Evolutionary conservation across 2,888 invertebrate genomes (phyloP).

Genomic region (Aradus depressus): DNA sequence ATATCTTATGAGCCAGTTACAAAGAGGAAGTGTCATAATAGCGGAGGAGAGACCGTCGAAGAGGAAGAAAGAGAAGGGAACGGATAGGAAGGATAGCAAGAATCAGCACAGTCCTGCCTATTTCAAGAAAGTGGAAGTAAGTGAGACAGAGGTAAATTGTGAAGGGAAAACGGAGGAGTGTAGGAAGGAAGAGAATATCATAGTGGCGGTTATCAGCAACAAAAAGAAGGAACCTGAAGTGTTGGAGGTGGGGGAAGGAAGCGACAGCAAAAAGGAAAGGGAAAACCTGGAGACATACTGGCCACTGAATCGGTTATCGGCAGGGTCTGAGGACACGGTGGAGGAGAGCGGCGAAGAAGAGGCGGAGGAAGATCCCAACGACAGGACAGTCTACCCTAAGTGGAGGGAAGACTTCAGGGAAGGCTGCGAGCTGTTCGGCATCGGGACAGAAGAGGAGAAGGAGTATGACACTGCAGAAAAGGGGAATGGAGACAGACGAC

Average conservation of each 20-base stretch:
- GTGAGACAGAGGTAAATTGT: too few relatives aligned
- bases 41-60: conserved; percentile 1
- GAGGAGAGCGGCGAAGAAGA: background rate
- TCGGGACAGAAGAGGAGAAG: background rate
- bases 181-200: conserved; percentile 2
- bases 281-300: conserved; percentile 1
- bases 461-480: background rate
- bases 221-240: conserved; percentile 1
- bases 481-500: background rate
- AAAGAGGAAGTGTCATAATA: conserved; percentile 13
- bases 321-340: background rate
- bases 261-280: too few relatives aligned
- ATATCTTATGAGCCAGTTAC: conserved; percentile 11
- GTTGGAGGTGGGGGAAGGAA: background rate
- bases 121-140: conserved; percentile 10
- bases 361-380: background rate
- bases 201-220: conserved; percentile 7
- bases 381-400: conserved; percentile 5
- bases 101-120: background rate
- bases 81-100: background rate
- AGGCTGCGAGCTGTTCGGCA: conserved; percentile 15
- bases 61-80: conserved; percentile 4
- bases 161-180: background rate
- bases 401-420: conserved; percentile 17
- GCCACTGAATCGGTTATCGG: background rate